Base-by-base conservation (phyloP, 2,888 invertebrate species). In the Drosophila stalkeri region DNA sequence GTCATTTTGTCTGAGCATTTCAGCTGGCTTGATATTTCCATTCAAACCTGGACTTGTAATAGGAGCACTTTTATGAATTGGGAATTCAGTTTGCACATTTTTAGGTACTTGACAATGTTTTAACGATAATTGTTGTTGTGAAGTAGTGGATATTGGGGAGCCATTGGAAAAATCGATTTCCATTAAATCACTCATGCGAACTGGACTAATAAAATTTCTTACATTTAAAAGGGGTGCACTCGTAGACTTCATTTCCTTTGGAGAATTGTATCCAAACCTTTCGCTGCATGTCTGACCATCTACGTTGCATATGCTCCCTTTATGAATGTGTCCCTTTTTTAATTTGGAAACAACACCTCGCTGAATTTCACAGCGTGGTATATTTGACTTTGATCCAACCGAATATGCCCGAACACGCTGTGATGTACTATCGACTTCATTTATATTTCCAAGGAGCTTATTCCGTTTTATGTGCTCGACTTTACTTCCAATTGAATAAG, bases 401-500 rank as follows among this genome's bases (percentile, higher is more conserved):
- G 97, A 97, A 93, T 96, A 96, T 8, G 97, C 96, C 81, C 97
- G 94, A 52, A 95, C 96, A 61, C 97, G 94, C 44, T 94, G 93
- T 62, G 75, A 90, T 43, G 93, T 92, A 59, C 88, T 91, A 81
- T 94, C 94, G 18, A 91, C 90, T 9, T 93, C 93, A 72, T 93
- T 93, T 59, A 93, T 90, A 43, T 92, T 92, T 74, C 91, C 93
- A 67, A 93, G 90, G n/a, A 93, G 92, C 63, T 94, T 93, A 80
- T 93, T 94, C 88, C 94, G 94, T 91, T 94, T 95, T 11, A 94
- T 94, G 69, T 94, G 94, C 77, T 96, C 96, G 3, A 96, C 96
- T 79, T 96, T 95, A 63, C 97, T 97, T 27, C 98, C 98, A 76
- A 98, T 96, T 33, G 97, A 97, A 93, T 97, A 97, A 1, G 97